Percentiles rank a stretch among this genome's conserved stretches.
phyloP scores from a whole-genome alignment of 2,797 vertebrate genomes.

The Sternotherus odoratus region DNA sequence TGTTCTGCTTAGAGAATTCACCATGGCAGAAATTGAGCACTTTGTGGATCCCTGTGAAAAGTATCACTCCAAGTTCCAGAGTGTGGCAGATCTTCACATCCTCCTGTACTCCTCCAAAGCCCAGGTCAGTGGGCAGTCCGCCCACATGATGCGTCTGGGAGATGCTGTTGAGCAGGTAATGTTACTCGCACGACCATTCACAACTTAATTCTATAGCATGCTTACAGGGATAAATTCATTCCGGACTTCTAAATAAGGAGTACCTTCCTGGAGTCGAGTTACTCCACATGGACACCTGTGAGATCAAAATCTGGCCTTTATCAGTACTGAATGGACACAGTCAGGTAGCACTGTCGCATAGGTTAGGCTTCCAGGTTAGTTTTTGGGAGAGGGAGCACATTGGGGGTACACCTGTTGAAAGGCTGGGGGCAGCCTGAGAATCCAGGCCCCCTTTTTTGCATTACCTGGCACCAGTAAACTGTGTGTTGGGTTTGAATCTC shows the following conservation, averaged over 20 bases:
- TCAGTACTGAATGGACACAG: neutral
- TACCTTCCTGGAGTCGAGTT: neutral
- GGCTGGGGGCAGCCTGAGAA: neutral
- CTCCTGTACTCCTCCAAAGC: conserved; percentile 95
- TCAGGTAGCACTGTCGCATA: neutral
- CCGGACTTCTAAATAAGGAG: neutral
- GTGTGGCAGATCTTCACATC: conserved; percentile 90
- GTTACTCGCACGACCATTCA: accelerated
- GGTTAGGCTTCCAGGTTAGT: neutral
- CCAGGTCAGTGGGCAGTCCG: conserved; percentile 96
- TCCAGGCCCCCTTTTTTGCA: neutral
- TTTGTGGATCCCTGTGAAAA: conserved; percentile 98
- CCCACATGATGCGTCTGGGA: conserved; percentile 91
- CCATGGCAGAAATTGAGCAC: conserved; percentile 99
- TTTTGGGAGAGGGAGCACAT: neutral
- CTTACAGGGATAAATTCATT: neutral
- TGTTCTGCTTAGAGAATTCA: conserved; percentile 90
- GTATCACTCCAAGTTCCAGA: conserved; percentile 93
- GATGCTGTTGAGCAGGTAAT: conserved; percentile 95
- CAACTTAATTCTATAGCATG: accelerated
- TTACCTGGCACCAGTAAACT: neutral
- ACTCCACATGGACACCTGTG: neutral
- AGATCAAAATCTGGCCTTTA: neutral
- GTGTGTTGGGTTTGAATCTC: accelerated
- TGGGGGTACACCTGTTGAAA: neutral